Conservation (phyloP, 2,888 invertebrate species). For the Abrostola tripartita region DNA sequence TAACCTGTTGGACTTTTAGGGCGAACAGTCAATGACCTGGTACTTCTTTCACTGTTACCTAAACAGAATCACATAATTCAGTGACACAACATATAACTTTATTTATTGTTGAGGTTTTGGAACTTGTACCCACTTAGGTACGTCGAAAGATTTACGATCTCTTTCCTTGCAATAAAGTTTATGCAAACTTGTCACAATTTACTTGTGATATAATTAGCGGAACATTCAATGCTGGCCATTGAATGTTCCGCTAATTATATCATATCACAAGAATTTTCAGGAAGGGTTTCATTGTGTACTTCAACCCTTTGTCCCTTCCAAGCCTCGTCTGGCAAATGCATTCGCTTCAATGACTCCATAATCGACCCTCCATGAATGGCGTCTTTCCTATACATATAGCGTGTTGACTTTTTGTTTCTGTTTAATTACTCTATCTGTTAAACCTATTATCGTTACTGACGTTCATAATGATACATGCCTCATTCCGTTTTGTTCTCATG, state of each 20-base stretch:
- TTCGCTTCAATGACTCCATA: slow-evolving; percentile 67
- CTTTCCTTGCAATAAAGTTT: slow-evolving; percentile 24
- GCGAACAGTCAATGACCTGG: slow-evolving; percentile 15
- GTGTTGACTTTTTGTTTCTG: slow-evolving; percentile 61
- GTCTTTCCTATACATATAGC: slow-evolving; percentile 55
- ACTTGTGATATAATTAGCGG: slow-evolving; percentile 66
- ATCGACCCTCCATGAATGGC: slow-evolving; percentile 63
- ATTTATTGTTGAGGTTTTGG: slow-evolving; percentile 32
- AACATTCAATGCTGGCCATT: slow-evolving; percentile 66
- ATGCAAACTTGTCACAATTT: slow-evolving; percentile 51
- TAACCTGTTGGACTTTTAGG: slow-evolving; percentile 30
- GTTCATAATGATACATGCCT: slow-evolving; percentile 53
- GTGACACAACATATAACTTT: slow-evolving; percentile 25
- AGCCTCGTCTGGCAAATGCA: slow-evolving; percentile 64
- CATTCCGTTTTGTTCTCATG: slow-evolving; percentile 36
- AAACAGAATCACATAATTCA: slow-evolving; percentile 21
- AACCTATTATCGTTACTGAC: slow-evolving; percentile 57
- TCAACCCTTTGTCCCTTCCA: slow-evolving; percentile 71
- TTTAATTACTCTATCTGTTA: slow-evolving; percentile 61
- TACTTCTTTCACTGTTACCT: slow-evolving; percentile 27
- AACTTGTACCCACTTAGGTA: slow-evolving; percentile 7
- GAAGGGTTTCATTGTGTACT: slow-evolving; percentile 76
- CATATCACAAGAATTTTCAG: slow-evolving; percentile 69
- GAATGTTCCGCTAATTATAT: too few relatives aligned
- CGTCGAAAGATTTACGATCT: slow-evolving; percentile 20